Evolutionary conservation across 1,140 invertebrate genomes (phyloP), one percentile per base, ranked within the genome.

Genomic region (Papilio polytes): DNA sequence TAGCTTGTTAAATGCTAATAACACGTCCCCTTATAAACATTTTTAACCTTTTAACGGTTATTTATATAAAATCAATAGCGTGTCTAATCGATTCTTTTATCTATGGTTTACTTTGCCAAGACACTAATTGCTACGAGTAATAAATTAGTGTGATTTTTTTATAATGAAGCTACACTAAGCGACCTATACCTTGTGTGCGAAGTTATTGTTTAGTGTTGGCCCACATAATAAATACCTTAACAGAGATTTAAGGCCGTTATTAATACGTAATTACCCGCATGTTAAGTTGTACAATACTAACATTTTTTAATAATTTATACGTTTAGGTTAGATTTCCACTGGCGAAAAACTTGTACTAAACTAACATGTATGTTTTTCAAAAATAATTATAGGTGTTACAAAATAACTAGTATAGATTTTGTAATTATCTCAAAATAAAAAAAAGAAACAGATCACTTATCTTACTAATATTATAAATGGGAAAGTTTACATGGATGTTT

Each of bases 1-100:
- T 66, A 7, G 22, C 63, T 66, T 66, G 63, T 66, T 66, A 26
- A 66, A 66, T 66, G 63, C 26, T 66, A 66, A 66, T 66, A 66
- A 9, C 20, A 0, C 10, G 26, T 66, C 26, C 63, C 63, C 63
- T 66, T 66, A 31, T 66, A 26, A 10, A 66, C 22, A 66, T 66
- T 66, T 66, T 66, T 31, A 66, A 13, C 63, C 26, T 31, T 66
- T 66, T 31, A 31, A 66, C 26, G 26, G 20, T 63, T 26, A 59
- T 59, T 20, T 20, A 56, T 59, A 59, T 59, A n/a, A n/a, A n/a
- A 59, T 31, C 22, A 12, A 26, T 63, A 63, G 59, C 56, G n/a
- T 59, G 20, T 59, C 56, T 22, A 59, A 59, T 59, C 6, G n/a
- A 59, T 59, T 20, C n/a, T 20, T 48, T 59, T 59, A 20, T 22